A percentile compares a stretch with the other conserved stretches of the same genome.
Conservation (phyloP, 2,113 vertebrate genomes). For the Albula goreensis region DNA sequence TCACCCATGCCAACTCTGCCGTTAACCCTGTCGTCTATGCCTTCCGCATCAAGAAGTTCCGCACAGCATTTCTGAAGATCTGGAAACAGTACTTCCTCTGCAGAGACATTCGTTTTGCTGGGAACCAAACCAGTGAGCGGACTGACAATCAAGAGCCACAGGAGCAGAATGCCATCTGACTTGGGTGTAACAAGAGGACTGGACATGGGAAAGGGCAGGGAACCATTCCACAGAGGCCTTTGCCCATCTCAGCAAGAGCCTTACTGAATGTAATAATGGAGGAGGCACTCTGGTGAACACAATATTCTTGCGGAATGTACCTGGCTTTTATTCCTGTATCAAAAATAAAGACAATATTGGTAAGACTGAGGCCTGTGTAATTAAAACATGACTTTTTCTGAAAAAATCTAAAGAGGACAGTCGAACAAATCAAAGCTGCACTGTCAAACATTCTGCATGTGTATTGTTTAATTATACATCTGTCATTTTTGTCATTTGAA, state of each 20-base stretch:
- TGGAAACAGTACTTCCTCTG: slow-evolving; percentile 94
- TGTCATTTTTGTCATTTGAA: neutral
- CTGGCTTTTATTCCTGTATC: no score
- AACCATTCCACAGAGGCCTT: neutral
- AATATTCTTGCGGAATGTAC: neutral
- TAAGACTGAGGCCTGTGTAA: neutral
- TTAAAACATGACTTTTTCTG: neutral
- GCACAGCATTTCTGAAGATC: slow-evolving; percentile 87
- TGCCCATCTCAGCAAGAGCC: neutral
- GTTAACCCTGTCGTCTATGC: slow-evolving; percentile 97
- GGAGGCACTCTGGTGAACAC: neutral
- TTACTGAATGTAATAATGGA: neutral
- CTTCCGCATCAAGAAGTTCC: slow-evolving; percentile 95
- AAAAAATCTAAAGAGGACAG: neutral
- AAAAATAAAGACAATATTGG: neutral
- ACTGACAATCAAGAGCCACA: slow-evolving; percentile 53
- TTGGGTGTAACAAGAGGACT: neutral
- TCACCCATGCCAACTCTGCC: slow-evolving; percentile 93
- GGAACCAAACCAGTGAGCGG: slow-evolving; percentile 64
- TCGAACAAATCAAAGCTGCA: neutral
- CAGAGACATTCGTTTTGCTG: slow-evolving; percentile 60
- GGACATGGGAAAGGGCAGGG: neutral
- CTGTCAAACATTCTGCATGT: neutral
- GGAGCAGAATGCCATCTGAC: slow-evolving; percentile 11
- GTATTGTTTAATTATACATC: neutral